Evolutionary conservation across 2,113 vertebrate species (phyloP).

Genomic region (Chionomys nivalis): DNA sequence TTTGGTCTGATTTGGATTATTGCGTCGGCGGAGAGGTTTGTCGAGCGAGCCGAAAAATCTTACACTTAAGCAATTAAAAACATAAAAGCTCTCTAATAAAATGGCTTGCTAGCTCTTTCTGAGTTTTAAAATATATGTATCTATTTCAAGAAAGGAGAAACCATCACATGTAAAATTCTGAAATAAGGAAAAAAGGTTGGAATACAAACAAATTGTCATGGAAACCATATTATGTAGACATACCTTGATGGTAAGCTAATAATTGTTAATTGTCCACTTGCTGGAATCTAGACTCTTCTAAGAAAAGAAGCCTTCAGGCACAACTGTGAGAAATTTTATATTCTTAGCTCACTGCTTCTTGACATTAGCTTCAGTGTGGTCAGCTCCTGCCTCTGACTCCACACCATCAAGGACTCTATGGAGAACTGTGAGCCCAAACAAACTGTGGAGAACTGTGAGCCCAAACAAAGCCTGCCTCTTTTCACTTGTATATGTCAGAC

Average conservation of each 20-base stretch:
- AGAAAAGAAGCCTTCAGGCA: not conserved
- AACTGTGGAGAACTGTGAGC: not conserved
- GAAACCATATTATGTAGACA: not conserved
- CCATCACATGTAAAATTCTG: not conserved
- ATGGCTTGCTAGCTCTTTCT: no score
- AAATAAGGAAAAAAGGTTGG: no score
- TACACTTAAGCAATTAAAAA: conserved; percentile 41
- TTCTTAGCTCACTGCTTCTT: not conserved
- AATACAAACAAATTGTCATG: not conserved
- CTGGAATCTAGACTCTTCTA: not conserved
- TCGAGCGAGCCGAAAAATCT: no score
- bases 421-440: not conserved
- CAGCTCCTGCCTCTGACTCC: not conserved
- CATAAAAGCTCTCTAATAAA: conserved; percentile 14
- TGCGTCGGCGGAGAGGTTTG: no score
- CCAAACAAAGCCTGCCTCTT: not conserved
- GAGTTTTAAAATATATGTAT: not conserved
- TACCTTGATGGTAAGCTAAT: no score
- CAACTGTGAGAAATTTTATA: not conserved
- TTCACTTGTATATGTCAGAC: not conserved
- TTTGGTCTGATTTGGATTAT: no score
- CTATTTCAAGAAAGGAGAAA: not conserved
- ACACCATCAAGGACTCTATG: not conserved
- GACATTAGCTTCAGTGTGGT: not conserved
- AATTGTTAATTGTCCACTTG: not conserved